These are phyloP conservation scores for Perdita meconis DNA, from an alignment of 2,888 invertebrate genomes.

Conservation along the genomic window DNA sequence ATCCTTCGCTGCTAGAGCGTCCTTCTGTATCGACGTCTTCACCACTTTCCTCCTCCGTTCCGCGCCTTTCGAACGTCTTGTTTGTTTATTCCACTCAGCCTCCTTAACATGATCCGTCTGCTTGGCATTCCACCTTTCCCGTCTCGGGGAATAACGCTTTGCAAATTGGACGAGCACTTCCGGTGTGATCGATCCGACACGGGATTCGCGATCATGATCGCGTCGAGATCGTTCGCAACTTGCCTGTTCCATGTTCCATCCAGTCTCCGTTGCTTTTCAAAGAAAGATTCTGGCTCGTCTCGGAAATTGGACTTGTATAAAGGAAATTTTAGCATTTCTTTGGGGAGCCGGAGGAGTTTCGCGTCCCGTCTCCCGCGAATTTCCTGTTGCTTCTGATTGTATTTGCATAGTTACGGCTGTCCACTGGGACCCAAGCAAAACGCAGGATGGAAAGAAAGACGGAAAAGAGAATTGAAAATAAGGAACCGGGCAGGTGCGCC, in stretches of 20 bases:
- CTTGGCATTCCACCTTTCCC: slow-evolving; percentile 61
- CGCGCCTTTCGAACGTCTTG: slow-evolving; percentile 62
- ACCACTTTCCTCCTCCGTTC: slow-evolving; percentile 40
- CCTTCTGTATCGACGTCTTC: slow-evolving; percentile 74
- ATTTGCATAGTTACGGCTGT: slow-evolving; percentile 5
- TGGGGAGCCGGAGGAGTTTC: not conserved
- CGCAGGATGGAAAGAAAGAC: slow-evolving; percentile 8
- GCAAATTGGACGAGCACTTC: slow-evolving; percentile 57
- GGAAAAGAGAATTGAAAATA: slow-evolving; percentile 41
- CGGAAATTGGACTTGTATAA: not conserved
- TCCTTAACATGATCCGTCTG: slow-evolving; percentile 72
- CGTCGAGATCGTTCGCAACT: slow-evolving; percentile 1
- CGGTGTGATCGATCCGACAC: slow-evolving; percentile 48
- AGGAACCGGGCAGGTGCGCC: not conserved
- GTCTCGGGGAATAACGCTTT: slow-evolving; percentile 45
- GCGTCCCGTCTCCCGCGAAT: slow-evolving; percentile 9
- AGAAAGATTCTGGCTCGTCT: not conserved
- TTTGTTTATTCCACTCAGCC: slow-evolving; percentile 72
- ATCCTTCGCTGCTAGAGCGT: slow-evolving; percentile 74
- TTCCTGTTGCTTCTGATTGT: not conserved
- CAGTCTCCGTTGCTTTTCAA: not conserved
- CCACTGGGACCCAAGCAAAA: slow-evolving; percentile 6
- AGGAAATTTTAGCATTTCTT: not conserved
- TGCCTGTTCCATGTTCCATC: not conserved
- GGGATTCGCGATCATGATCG: slow-evolving; percentile 48